Percentiles rank a stretch among this genome's conserved stretches.
These are phyloP conservation scores for Microtus richardsoni DNA, from an alignment of 2,113 vertebrate genomes.

Conservation along the genomic window DNA sequence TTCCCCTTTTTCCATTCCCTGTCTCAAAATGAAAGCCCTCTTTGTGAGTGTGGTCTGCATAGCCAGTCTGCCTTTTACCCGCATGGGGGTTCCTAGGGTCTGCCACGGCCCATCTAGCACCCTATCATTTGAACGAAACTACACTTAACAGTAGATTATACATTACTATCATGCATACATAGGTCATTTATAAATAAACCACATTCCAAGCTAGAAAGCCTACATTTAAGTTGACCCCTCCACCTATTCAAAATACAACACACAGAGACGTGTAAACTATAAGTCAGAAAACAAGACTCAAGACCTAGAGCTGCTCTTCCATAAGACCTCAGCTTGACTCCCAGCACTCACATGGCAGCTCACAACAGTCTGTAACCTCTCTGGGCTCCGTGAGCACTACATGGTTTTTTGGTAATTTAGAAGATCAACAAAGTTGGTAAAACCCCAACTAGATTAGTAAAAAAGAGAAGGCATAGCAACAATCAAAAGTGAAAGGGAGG, in stretches of 20 bases:
- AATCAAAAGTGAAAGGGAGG: background rate
- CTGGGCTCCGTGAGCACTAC: too few species aligned
- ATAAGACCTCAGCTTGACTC: background rate
- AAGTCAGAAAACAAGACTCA: background rate
- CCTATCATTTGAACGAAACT: background rate
- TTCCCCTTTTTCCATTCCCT: too few species aligned
- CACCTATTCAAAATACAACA: background rate
- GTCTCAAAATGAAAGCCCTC: too few species aligned
- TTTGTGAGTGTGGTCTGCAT: too few species aligned
- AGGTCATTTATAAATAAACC: background rate
- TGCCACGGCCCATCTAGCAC: too few species aligned
- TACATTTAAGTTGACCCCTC: background rate
- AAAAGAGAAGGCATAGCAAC: background rate
- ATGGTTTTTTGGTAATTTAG: background rate
- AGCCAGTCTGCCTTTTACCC: too few species aligned
- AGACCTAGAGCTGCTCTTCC: background rate
- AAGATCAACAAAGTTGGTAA: constrained; percentile 15
- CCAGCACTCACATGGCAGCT: background rate
- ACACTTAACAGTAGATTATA: background rate
- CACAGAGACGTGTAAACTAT: background rate
- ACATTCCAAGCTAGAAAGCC: background rate
- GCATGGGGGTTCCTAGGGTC: too few species aligned
- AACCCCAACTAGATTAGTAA: background rate
- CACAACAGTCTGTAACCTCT: background rate
- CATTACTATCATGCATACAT: background rate